phyloP scores from a whole-genome alignment of 2,797 vertebrate species.

The Lithobates pipiens region DNA sequence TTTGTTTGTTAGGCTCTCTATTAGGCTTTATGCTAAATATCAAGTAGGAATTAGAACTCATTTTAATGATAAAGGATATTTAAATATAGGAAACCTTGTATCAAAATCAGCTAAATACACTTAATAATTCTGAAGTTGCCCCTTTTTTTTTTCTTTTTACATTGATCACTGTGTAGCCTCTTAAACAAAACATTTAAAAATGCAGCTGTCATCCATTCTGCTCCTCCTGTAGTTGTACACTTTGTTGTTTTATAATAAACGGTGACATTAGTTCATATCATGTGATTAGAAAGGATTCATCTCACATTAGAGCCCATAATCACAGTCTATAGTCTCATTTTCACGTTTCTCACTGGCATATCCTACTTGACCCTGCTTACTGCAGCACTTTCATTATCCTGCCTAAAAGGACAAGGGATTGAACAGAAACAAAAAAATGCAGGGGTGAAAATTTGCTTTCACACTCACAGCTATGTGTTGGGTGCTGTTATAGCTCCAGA shows the following conservation, averaged over 20 bases:
- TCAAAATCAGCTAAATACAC: conserved; percentile 56
- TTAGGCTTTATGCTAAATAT: neutral
- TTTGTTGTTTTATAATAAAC: conserved; percentile 89
- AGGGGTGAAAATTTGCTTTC: conserved; percentile 88
- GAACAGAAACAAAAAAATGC: conserved; percentile 88
- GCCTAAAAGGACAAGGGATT: conserved; percentile 87
- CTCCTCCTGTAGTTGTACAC: conserved; percentile 69
- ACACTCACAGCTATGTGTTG: conserved; percentile 73
- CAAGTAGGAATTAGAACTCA: neutral
- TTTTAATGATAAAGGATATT: neutral
- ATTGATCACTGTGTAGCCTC: conserved; percentile 66
- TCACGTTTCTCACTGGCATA: conserved; percentile 79
- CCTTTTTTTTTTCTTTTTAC: conserved; percentile 63
- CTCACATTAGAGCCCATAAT: conserved; percentile 85
- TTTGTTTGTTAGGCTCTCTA: neutral
- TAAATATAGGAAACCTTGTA: conserved; percentile 44
- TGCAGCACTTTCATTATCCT: conserved; percentile 89
- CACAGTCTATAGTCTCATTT: conserved; percentile 86
- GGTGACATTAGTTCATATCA: conserved; percentile 90
- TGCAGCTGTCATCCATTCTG: conserved; percentile 87
- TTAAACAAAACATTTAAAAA: conserved; percentile 83
- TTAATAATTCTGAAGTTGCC: conserved; percentile 67
- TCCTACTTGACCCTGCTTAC: conserved; percentile 92
- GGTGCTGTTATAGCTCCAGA: conserved; percentile 74
- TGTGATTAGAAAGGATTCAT: conserved; percentile 88